A percentile compares a stretch with the other conserved stretches of the same genome.
These are phyloP conservation scores for Cossypha niveicapilla DNA, from an alignment of 2,797 vertebrate species.

Conservation along the genomic window DNA sequence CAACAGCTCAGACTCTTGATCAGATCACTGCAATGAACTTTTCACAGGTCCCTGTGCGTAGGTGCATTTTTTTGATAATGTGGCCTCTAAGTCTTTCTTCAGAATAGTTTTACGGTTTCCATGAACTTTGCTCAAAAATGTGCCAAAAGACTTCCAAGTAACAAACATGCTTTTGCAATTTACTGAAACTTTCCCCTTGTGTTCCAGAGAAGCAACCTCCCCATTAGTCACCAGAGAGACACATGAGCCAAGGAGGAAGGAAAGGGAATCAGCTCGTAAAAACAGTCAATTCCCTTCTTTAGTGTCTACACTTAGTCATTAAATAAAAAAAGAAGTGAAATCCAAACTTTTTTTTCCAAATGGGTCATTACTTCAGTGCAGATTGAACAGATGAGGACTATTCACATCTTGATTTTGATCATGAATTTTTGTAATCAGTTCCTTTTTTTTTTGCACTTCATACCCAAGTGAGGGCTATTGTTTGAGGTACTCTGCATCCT, in stretches of 20 bases:
- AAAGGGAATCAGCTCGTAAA: conserved; percentile 69
- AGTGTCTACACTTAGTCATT: conserved; percentile 73
- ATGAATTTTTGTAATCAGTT: conserved; percentile 6
- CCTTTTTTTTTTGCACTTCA: background rate
- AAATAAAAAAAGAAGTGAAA: conserved; percentile 75
- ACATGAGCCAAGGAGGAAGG: conserved; percentile 71
- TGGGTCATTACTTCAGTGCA: conserved; percentile 57
- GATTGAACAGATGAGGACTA: conserved; percentile 15
- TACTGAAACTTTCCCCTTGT: conserved; percentile 75
- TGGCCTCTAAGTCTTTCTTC: conserved; percentile 30
- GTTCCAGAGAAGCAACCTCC: conserved; percentile 78
- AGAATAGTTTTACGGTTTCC: conserved; percentile 45
- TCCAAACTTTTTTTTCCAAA: conserved; percentile 63
- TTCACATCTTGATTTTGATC: conserved; percentile 47
- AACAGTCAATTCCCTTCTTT: conserved; percentile 74
- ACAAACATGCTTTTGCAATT: conserved; percentile 80
- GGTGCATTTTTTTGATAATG: conserved; percentile 45
- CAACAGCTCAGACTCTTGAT: background rate
- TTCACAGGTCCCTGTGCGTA: conserved; percentile 4
- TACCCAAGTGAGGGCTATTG: background rate
- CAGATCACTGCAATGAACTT: background rate
- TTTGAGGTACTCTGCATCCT: conserved; percentile 2
- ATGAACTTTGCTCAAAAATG: conserved; percentile 73
- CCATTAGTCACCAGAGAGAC: conserved; percentile 79
- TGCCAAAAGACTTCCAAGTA: conserved; percentile 76